Evolutionary conservation across 2,797 vertebrate species (phyloP), one percentile per base, ranked within the genome.

Genomic region (Etheostoma nigrum): DNA sequence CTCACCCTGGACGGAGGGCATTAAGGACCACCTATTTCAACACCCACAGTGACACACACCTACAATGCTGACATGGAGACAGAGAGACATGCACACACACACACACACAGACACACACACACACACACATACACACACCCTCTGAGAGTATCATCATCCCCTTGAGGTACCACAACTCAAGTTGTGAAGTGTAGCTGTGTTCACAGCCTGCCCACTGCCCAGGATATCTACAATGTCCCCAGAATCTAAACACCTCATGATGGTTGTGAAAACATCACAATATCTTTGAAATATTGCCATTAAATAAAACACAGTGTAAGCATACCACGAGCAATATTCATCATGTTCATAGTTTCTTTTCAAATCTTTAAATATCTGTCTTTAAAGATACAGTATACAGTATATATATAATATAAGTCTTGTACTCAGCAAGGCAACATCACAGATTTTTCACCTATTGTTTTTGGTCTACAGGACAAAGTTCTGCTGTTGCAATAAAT

Each of bases 1-100:
- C 74, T 85, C 75, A 77, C 79, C 85, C 88, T 21, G 74, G 65
- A 63, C 44, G 52, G 19, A 2, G 58, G 61, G 79, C n/a, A 77
- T 72, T 76, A 72, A 72, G 62, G 59, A 36, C 68, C 59, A 48
- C 65, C 59, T 45, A 64, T 23, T 65, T 55, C 58, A 15, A 72
- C 62, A 75, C 19, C 25, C 58, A 75, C 57, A 63, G 16, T 27
- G 52, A 55, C 16, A 45, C 57, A 51, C 55, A 70, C 36, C 36
- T 23, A 51, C 25, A 64, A n/a, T 11, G 45, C 36, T 36, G 36
- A 40, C 51, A 11, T 27, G 4, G 9, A 40, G 52, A 80, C 44
- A 67, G 2, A 27, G 19, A 65, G 19, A 53, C 74, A 23, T 23
- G 21, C 21, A 23, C 21, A 55, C 2, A 66, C 51, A 47, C 54